Evolutionary conservation across 2,113 vertebrate genomes (phyloP).

Genomic region (Hippolais icterina): DNA sequence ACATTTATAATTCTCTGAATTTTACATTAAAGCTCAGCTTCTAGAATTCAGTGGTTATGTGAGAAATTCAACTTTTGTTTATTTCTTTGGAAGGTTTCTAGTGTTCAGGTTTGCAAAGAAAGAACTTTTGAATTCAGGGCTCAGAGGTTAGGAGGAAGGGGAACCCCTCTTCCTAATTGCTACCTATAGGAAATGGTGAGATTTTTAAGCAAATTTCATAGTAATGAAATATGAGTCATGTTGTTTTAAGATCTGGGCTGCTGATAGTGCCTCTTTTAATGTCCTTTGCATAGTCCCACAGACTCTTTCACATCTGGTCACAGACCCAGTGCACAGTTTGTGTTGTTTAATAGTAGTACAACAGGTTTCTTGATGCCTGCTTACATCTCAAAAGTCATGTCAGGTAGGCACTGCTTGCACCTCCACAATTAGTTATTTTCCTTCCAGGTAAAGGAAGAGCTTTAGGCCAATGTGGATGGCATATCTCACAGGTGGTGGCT

Average conservation of each 20-base stretch:
- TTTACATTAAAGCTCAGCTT: not conserved
- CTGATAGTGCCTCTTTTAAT: not conserved
- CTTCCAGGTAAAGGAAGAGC: not conserved
- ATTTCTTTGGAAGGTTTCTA: not conserved
- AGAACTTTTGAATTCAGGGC: not conserved
- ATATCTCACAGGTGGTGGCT: not conserved
- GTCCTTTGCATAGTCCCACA: conserved; percentile 15
- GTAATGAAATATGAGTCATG: conserved; percentile 24
- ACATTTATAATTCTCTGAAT: not conserved
- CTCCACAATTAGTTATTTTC: not conserved
- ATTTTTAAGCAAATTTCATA: conserved; percentile 34
- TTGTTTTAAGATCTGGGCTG: not conserved
- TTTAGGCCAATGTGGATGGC: not conserved
- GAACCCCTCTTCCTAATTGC: not conserved
- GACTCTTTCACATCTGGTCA: not conserved
- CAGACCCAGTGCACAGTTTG: not conserved
- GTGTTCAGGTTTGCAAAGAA: not conserved
- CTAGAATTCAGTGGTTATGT: not conserved
- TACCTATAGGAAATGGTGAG: not conserved
- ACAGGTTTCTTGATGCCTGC: not conserved
- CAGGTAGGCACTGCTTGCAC: not conserved
- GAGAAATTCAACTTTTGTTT: not conserved
- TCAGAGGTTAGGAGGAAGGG: not conserved
- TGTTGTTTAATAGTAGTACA: not conserved
- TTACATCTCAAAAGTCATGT: not conserved